These are phyloP conservation scores for Anolis sagrei DNA, from an alignment of 2,113 vertebrate genomes.

Conservation along the genomic window DNA sequence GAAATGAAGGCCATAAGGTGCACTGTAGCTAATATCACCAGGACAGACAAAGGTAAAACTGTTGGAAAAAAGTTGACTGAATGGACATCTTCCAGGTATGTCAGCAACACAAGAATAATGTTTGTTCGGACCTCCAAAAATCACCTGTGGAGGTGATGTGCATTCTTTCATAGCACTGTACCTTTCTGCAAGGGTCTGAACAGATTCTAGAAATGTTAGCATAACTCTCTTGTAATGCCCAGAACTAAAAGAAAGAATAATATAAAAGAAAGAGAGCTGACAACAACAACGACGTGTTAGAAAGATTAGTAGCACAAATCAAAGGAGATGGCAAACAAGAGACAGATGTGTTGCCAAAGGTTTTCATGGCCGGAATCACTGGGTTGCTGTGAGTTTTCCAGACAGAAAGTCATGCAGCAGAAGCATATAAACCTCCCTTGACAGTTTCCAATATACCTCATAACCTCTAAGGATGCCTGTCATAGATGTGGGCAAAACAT, in stretches of 20 bases:
- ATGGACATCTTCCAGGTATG: too few species aligned
- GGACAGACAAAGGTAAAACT: too few species aligned
- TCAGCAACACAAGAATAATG: background rate
- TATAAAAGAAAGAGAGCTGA: constrained; percentile 63
- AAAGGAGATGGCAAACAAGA: constrained; percentile 70
- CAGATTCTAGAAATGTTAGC: constrained; percentile 52
- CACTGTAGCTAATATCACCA: too few species aligned
- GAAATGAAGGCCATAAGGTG: background rate
- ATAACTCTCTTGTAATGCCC: constrained; percentile 44
- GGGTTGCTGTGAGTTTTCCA: too few species aligned
- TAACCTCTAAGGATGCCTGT: too few species aligned
- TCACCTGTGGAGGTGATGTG: background rate
- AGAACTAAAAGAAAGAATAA: constrained; percentile 57
- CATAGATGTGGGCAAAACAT: too few species aligned
- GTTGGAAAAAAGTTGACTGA: too few species aligned
- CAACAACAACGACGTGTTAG: constrained; percentile 66
- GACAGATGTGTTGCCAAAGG: too few species aligned
- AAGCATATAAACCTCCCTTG: too few species aligned
- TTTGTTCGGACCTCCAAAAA: background rate
- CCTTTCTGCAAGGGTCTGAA: constrained; percentile 37
- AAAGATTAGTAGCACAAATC: constrained; percentile 74
- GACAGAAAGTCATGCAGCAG: too few species aligned
- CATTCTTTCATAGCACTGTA: background rate
- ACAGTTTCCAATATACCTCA: too few species aligned
- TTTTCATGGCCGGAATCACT: too few species aligned